Conservation (phyloP, 2,113 vertebrate genomes). For the Psilopsiagon aurifrons region DNA sequence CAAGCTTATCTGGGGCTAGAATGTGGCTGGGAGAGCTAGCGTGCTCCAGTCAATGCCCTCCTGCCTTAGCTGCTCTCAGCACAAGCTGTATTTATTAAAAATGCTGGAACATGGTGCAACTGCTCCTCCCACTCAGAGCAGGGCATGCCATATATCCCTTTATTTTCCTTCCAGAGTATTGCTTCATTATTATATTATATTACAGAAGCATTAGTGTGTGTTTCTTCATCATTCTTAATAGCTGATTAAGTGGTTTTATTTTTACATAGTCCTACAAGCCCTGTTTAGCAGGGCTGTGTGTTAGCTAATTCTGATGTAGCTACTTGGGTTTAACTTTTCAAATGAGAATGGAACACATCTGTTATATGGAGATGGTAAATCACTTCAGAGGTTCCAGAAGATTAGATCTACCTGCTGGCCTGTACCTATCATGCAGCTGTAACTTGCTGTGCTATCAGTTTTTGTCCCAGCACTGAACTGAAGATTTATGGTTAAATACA, state of each 20-base stretch:
- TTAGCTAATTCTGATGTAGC: neutral
- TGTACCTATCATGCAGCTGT: neutral
- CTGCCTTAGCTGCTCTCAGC: neutral
- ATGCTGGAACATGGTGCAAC: neutral
- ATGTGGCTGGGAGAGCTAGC: neutral
- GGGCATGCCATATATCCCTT: neutral
- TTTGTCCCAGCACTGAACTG: neutral
- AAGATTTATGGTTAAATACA: neutral
- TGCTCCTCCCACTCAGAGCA: neutral
- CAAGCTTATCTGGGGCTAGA: neutral
- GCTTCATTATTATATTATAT: neutral
- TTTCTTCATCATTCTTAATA: neutral
- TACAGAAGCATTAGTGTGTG: neutral
- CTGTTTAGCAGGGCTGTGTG: neutral
- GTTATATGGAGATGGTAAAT: neutral
- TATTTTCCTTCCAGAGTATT: neutral
- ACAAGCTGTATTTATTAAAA: neutral
- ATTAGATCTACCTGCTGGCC: neutral
- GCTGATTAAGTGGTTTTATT: slow-evolving; percentile 6
- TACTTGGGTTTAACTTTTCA: neutral
- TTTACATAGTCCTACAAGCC: neutral
- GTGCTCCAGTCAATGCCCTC: neutral
- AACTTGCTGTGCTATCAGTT: neutral
- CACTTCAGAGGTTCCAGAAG: neutral
- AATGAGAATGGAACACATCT: neutral